phyloP scores from a whole-genome alignment of 2,113 vertebrate genomes.

The Hydrolagus affinis region DNA sequence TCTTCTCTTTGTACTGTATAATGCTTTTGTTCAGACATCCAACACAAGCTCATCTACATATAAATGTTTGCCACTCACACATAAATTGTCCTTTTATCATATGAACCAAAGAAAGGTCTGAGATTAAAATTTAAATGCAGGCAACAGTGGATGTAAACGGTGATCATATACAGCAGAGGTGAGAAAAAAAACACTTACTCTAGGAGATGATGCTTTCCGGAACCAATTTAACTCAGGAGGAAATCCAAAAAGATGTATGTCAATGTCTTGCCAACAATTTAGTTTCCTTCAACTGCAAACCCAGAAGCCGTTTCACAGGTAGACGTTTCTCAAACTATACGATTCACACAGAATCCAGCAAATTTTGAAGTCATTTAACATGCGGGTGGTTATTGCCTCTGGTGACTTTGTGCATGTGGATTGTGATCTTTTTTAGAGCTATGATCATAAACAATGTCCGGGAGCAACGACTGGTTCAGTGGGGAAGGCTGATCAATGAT shows the following conservation, averaged over 20 bases:
- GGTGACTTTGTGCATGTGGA: background rate
- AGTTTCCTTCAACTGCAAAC: background rate
- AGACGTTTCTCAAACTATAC: background rate
- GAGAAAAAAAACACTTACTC: constrained; percentile 23
- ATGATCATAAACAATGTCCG: background rate
- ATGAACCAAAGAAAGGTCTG: background rate
- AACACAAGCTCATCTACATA: background rate
- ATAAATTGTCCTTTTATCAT: background rate
- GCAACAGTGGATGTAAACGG: background rate
- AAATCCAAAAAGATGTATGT: background rate
- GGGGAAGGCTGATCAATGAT: background rate
- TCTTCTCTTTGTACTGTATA: background rate
- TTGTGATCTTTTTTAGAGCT: background rate
- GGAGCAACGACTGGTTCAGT: background rate
- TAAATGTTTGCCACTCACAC: background rate
- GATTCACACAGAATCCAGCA: background rate
- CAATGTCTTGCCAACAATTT: background rate
- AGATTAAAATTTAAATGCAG: background rate
- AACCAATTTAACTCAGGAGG: background rate
- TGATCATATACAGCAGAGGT: background rate
- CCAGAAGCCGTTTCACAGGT: background rate
- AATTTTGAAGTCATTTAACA: background rate
- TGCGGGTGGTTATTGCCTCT: background rate
- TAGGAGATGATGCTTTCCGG: background rate
- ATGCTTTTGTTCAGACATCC: background rate